phyloP scores from a whole-genome alignment of 1,140 invertebrate genomes.

The Hyposmocoma kahamanoa region DNA sequence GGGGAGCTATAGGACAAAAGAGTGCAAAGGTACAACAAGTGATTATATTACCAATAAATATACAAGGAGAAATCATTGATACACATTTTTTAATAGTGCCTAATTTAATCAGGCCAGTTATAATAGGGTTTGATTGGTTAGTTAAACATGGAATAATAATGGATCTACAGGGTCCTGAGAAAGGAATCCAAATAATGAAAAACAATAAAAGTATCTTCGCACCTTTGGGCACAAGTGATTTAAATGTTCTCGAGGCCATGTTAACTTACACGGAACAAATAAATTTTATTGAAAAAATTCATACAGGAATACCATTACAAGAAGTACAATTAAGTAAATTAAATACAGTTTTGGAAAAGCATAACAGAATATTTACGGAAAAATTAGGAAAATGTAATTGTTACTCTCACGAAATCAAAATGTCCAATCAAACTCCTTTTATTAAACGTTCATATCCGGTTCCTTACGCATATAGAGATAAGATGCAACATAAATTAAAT shows the following conservation, averaged over 20 bases:
- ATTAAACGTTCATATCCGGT: slow-evolving; percentile 28
- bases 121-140: slow-evolving; percentile 29
- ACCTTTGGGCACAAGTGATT: background rate
- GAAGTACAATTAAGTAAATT: slow-evolving; percentile 1
- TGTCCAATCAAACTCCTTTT: slow-evolving; percentile 17
- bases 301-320: background rate
- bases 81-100: slow-evolving; percentile 16
- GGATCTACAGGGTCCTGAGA: slow-evolving; percentile 7
- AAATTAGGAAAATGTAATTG: slow-evolving; percentile 15
- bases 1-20: slow-evolving; percentile 17
- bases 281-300: background rate
- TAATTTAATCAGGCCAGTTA: slow-evolving; percentile 16
- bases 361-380: slow-evolving; percentile 10
- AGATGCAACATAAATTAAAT: slow-evolving; percentile 16
- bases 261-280: background rate
- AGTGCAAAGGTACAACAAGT: slow-evolving; percentile 18
- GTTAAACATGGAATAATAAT: slow-evolving; percentile 11
- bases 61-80: slow-evolving; percentile 5
- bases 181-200: background rate
- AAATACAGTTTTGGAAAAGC: slow-evolving; percentile 1
- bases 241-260: background rate
- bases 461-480: slow-evolving; percentile 25
- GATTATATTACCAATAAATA: slow-evolving; percentile 12
- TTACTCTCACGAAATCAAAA: slow-evolving; percentile 28
- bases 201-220: background rate